Base-by-base conservation (phyloP, 2,113 vertebrate genomes). In the Cnemophilus loriae region DNA sequence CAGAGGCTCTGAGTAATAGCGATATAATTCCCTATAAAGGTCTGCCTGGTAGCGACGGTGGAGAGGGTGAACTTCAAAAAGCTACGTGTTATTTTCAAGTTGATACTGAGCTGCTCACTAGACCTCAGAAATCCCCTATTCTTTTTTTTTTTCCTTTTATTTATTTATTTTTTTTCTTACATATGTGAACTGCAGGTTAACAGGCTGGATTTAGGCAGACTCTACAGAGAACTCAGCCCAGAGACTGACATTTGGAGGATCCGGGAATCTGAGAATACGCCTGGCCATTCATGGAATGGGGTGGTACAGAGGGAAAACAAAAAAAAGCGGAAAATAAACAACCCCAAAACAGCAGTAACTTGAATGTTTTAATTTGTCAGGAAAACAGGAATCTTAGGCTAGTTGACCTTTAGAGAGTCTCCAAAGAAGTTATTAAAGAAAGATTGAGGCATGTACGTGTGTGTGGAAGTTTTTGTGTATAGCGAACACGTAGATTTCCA, bases 61-160 rank as follows among this genome's bases (percentile, higher is more conserved):
- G 49, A 30, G 32, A 26, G 18, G 33, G 7, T 7, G 30, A 9
- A 20, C 18, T 59, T 61, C 10, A 13, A 6, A 27, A 57, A 80
- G 24, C 16, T 63, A 0, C 1, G 0, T 23, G 1, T 64, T 28
- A 4, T 10, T 37, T 17, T n/a, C 10, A 11, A 2, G 3, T 17
- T 74, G 46, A 8, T 50, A 35, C 2, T 42, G 47, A 46, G n/a
- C 59, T 53, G n/a, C 24, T 80, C 3, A 0, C 15, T n/a, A 30
- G 27, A 49, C 21, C 23, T 64, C 32, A 42, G 47, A 63, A 63
- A 79, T 18, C 8, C 11, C 9, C 3, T 10, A 4, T 27, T 19
- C 12, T 7, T 50, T 27, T 1, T 4, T 19, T 16, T 3, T 26
- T 9, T 1, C 22, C 9, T 22, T 10, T 7, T 15, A 16, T 4